Evolutionary conservation across 2,888 invertebrate species (phyloP), one percentile per base, ranked within the genome.

Genomic region (Hemicrepidius hirtus): DNA sequence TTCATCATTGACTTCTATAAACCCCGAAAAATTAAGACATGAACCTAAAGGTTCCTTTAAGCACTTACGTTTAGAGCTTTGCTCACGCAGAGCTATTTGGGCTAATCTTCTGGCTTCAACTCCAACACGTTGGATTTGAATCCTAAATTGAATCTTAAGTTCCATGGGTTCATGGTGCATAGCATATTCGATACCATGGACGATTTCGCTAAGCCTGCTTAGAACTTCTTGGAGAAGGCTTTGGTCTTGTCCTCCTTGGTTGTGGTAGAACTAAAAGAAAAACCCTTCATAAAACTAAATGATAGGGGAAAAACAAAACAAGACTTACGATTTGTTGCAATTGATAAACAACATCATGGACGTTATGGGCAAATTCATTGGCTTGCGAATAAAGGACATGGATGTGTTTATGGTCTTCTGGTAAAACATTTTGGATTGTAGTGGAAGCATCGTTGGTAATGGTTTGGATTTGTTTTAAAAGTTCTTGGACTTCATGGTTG

Each of bases 321-420:
- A 24, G 12, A 50, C 50, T 53, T 53, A 53, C 53, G 7, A 53
- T 24, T 53, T 53, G 53, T 7, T 53, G 13, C 28, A 53, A 53
- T 7, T 53, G 28, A 13, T 53, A 53, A 0, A 28, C 53, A 6
- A 21, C 53, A n/a, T 20, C 21, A 21, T 53, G 53, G 0, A 53
- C 53, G 13, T 53, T 21, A n/a, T 32, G 53, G 28, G 53, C 53
- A 2, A 21, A 53, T 28, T 53, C 53, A 13, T 53, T 24, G 16
- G 53, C 53, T 28, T 53, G 28, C 13, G n/a, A 1, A 13, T 9
- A 12, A 6, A 53, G 28, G 28, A 21, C 28, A n/a, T 28, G 13
- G n/a, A 12, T 13, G 12, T 12, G 3, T 28, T 28, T n/a, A 13
- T 28, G 53, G 7, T 53, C 53, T n/a, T n/a, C 5, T 5, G n/a